Evolutionary conservation across 2,113 vertebrate genomes (phyloP).

Genomic region (Pseudorectes ferrugineus): DNA sequence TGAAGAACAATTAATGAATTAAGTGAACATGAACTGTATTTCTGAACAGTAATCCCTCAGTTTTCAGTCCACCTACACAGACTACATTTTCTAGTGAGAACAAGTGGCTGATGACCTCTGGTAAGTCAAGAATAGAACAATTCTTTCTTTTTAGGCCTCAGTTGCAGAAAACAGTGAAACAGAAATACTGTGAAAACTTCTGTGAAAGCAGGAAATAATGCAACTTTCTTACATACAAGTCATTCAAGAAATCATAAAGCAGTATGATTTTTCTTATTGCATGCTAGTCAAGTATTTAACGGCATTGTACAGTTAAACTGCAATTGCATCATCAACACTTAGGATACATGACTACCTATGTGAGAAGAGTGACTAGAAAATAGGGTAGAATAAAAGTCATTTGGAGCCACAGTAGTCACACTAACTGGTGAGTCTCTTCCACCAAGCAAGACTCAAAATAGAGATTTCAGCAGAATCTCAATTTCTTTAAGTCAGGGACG

Average conservation of each 20-base stretch:
- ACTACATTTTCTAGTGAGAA: not conserved
- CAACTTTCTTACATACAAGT: not conserved
- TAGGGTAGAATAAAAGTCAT: not conserved
- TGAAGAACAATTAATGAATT: not conserved
- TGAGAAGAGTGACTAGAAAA: not conserved
- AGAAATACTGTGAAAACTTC: not conserved
- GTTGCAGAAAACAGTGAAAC: not conserved
- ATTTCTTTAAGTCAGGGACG: not conserved
- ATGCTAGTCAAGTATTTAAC: not conserved
- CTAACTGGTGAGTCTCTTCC: not conserved
- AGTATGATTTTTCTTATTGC: not conserved
- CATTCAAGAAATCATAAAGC: not conserved
- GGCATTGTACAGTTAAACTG: not conserved
- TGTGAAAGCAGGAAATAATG: not conserved
- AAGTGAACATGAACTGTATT: not conserved
- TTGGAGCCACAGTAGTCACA: not conserved
- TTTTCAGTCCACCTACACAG: not conserved
- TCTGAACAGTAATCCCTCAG: not conserved
- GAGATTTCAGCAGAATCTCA: not conserved
- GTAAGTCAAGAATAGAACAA: not conserved
- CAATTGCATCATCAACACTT: not conserved
- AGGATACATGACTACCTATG: not conserved
- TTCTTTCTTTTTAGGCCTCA: not conserved
- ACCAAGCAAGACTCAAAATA: not conserved
- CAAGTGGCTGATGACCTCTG: not conserved